Percentiles rank a stretch among this genome's conserved stretches.
Conservation (phyloP, 1,140 invertebrate species). For the Patella vulgata region DNA sequence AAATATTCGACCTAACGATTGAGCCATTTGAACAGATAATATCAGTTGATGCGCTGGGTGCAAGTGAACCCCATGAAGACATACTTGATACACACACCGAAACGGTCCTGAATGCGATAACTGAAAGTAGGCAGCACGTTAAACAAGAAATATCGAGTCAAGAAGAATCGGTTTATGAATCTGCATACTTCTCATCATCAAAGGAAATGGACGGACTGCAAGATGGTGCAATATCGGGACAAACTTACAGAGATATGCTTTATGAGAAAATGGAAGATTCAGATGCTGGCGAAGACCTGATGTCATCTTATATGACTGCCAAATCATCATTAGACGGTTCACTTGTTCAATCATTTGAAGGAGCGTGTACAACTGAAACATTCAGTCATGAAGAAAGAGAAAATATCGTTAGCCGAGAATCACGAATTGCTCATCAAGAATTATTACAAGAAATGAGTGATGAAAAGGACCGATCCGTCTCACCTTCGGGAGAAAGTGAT, state of each 20-base stretch:
- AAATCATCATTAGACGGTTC: slow-evolving; percentile 9
- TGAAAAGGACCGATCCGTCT: slow-evolving; percentile 56
- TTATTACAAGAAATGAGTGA: slow-evolving; percentile 52
- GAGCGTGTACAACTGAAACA: slow-evolving; percentile 24
- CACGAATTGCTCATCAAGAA: slow-evolving; percentile 57
- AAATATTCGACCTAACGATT: slow-evolving; percentile 19
- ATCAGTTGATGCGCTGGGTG: background rate
- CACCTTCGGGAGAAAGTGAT: slow-evolving; percentile 50
- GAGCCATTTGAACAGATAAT: background rate
- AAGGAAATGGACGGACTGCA: no score
- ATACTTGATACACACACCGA: slow-evolving; percentile 53
- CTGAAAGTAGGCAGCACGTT: slow-evolving; percentile 46
- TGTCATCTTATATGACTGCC: slow-evolving; percentile 25
- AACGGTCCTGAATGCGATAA: slow-evolving; percentile 53
- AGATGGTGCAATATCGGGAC: background rate
- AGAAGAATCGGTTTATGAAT: no score
- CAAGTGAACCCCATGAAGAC: slow-evolving; percentile 55
- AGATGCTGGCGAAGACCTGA: slow-evolving; percentile 13
- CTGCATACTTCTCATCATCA: no score
- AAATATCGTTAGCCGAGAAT: slow-evolving; percentile 53
- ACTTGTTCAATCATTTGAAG: slow-evolving; percentile 12
- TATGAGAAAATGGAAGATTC: slow-evolving; percentile 8
- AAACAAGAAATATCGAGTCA: slow-evolving; percentile 27
- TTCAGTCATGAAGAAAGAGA: slow-evolving; percentile 19
- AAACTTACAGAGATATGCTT: background rate